Base-by-base conservation (phyloP, 2,797 vertebrate species). In the Scleropages formosus region DNA sequence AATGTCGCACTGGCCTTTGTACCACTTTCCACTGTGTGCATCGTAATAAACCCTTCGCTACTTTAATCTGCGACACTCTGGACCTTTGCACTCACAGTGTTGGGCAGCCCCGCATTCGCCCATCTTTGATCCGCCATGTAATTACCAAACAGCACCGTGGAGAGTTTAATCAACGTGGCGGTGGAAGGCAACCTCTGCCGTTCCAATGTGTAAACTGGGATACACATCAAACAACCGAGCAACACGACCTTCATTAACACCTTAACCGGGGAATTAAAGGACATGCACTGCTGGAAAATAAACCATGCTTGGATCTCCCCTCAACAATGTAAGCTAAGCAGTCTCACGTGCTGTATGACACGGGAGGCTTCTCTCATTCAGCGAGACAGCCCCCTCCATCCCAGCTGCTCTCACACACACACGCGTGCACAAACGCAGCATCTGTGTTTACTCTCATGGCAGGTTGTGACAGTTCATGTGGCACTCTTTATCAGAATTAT, bases 401-500 rank as follows among this genome's bases (percentile, higher is more conserved):
- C n/a, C n/a, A n/a, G n/a, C n/a, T n/a, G 31, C 10, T 20, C 65
- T 47, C 15, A 12, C 18, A 15, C 39, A 16, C n/a, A 18, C 8
- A 12, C 8, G 9, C 22, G 65, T n/a, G 18, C 24, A 18, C 15
- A 26, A 16, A 2, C 15, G 18, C 62, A 26, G 22, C 63, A 65
- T 31, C 63, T 13, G 27, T 26, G 18, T 31, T 65, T n/a, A n/a
- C n/a, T n/a, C n/a, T n/a, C n/a, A n/a, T n/a, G n/a, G n/a, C n/a
- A n/a, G n/a, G n/a, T n/a, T n/a, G n/a, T n/a, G n/a, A n/a, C n/a
- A n/a, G n/a, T n/a, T n/a, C n/a, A n/a, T n/a, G n/a, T n/a, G n/a
- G n/a, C n/a, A n/a, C 60, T 74, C 80, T 78, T 74, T 80, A 82
- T 58, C 70, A 70, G 63, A 71, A 77, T 27, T 76, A 78, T 68